These are phyloP conservation scores for Campoletis raptor DNA, from an alignment of 2,888 invertebrate species.

Conservation along the genomic window DNA sequence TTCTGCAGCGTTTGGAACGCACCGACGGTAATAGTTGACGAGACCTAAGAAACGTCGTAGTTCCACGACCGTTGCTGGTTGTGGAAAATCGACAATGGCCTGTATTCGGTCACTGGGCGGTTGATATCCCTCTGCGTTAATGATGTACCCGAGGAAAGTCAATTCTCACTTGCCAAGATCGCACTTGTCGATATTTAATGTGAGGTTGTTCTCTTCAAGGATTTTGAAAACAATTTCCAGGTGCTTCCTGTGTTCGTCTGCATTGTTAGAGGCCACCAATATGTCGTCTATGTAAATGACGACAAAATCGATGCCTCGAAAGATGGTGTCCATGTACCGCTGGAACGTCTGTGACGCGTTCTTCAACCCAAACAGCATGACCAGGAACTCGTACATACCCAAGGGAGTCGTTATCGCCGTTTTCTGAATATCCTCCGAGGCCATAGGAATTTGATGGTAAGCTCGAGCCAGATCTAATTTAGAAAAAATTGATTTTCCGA, in stretches of 20 bases:
- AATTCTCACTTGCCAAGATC: not conserved
- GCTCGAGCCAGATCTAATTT: not conserved
- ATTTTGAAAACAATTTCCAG: not conserved
- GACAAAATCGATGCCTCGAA: not conserved
- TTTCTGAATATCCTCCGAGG: not conserved
- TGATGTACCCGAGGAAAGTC: not conserved
- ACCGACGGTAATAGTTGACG: constrained; percentile 36
- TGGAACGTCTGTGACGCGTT: not conserved
- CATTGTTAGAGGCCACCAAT: not conserved
- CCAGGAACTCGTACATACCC: not conserved
- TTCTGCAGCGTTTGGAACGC: constrained; percentile 50
- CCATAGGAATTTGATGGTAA: not conserved
- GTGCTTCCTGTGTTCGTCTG: not conserved
- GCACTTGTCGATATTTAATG: not conserved
- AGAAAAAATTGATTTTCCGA: constrained; percentile 6
- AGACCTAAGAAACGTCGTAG: constrained; percentile 18
- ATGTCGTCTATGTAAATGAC: not conserved
- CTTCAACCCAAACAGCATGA: no score
- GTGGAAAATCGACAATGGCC: not conserved
- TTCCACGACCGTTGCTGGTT: not conserved
- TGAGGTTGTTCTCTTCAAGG: not conserved
- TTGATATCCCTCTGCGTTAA: not conserved
- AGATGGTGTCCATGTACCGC: not conserved
- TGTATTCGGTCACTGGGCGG: not conserved
- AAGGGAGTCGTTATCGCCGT: not conserved